Evolutionary conservation across 2,113 vertebrate genomes (phyloP), one percentile per base, ranked within the genome.

Genomic region (Ceyx melanurus): DNA sequence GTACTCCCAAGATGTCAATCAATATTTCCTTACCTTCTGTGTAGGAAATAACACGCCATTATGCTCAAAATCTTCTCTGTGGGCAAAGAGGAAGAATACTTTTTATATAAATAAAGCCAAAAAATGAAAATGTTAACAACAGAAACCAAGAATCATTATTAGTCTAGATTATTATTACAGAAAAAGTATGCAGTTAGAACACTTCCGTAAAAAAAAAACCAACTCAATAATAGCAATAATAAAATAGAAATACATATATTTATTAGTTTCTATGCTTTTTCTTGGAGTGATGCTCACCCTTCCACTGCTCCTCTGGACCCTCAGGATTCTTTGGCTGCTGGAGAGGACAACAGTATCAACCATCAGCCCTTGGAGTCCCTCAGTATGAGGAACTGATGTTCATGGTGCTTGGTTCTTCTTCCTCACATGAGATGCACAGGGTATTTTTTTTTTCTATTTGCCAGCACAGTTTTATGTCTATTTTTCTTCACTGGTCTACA

Each of bases 1-100:
- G 31, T 16, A 45, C 8, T 16, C 37, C 4, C 0, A 0, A 65
- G 72, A 18, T 25, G 16, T 8, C 14, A 68, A 37, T 45, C 87
- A 92, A 72, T 1, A n/a, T 53, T 65, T 51, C 10, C 28, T 40
- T 15, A 4, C 21, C 23, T 58, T 72, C 45, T 60, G 2, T 10
- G 7, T 0, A 1, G n/a, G 54, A 86, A 90, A 65, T 56, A 86
- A 73, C 42, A 48, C 31, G 61, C 7, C 13, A 22, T 48, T 78
- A 43, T 0, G 1, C 14, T 73, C 20, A 57, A 68, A 88, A 65
- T 64, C 23, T 62, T 72, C 29, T 51, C 40, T 81, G 70, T 37
- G 26, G 26, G 33, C 12, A 65, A 40, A 40, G 12, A 82, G 22
- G 23, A 67, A 87, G 28, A 43, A 75, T 23, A 13, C 4, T 15